Conservation (phyloP, 1,140 invertebrate species). For the Micrasema longulum region DNA sequence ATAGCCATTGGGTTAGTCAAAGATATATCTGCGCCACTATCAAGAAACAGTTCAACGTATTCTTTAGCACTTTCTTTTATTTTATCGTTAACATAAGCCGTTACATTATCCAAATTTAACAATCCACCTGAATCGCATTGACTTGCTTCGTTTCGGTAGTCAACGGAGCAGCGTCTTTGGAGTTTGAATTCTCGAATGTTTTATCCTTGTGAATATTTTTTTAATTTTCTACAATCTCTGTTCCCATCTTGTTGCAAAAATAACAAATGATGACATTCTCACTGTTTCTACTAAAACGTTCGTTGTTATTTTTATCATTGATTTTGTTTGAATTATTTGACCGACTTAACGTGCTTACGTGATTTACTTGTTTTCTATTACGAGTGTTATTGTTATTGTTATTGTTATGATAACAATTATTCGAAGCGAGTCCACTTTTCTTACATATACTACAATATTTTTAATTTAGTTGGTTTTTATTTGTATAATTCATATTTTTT, state of each 20-base stretch:
- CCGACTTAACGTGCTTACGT: background rate
- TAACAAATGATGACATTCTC: background rate
- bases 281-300: no score
- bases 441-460: background rate
- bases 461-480: background rate
- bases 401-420: no score
- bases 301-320: background rate
- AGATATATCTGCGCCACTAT: conserved; percentile 6
- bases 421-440: background rate
- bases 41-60: background rate
- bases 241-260: no score
- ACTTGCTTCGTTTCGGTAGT: conserved; percentile 2
- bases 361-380: background rate
- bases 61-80: background rate
- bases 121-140: background rate
- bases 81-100: background rate
- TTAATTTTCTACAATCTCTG: background rate
- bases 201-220: background rate
- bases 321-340: background rate
- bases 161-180: background rate
- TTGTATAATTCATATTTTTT: background rate
- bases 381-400: no score
- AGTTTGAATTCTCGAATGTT: background rate
- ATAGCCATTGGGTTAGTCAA: background rate
- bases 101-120: background rate